Percentiles rank a stretch among this genome's conserved stretches.
These are phyloP conservation scores for Xylota sylvarum DNA, from an alignment of 2,888 invertebrate species.

Conservation along the genomic window DNA sequence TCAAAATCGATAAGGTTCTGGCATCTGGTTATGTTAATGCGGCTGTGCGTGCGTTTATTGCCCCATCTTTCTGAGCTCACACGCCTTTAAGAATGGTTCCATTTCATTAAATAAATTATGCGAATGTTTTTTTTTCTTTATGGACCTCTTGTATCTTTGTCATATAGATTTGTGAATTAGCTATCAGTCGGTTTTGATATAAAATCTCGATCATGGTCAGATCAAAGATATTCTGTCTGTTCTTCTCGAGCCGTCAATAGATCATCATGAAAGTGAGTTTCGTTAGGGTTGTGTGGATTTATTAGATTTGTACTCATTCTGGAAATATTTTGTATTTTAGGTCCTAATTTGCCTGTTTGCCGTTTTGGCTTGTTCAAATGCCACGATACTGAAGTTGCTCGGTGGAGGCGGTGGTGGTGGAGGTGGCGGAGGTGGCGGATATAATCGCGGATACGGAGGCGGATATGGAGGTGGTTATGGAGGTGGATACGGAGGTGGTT, in stretches of 20 bases:
- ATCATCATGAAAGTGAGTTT: slow-evolving; percentile 63
- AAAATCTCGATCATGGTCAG: slow-evolving; percentile 30
- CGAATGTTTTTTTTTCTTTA: background rate
- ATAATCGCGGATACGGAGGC: slow-evolving; percentile 22
- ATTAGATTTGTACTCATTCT: background rate
- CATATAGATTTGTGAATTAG: background rate
- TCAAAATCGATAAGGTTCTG: background rate
- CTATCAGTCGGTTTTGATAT: slow-evolving; percentile 25
- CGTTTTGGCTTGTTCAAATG: slow-evolving; percentile 54
- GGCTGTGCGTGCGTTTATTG: slow-evolving; percentile 1
- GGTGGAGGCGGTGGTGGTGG: slow-evolving; percentile 22
- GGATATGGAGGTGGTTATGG: slow-evolving; percentile 13
- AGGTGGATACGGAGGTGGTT: background rate
- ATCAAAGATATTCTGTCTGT: slow-evolving; percentile 33
- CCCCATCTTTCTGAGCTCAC: slow-evolving; percentile 1
- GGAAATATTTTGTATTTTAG: slow-evolving; percentile 22
- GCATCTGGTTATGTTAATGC: background rate
- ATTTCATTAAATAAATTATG: background rate
- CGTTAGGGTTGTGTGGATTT: background rate
- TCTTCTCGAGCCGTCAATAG: slow-evolving; percentile 39
- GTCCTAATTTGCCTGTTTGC: slow-evolving; percentile 58
- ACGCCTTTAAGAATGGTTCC: background rate
- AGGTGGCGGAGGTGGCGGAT: slow-evolving; percentile 4
- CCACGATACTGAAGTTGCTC: slow-evolving; percentile 35
- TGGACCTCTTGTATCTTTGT: background rate